These are phyloP conservation scores for Cariama cristata DNA, from an alignment of 2,113 vertebrate species.

Conservation along the genomic window DNA sequence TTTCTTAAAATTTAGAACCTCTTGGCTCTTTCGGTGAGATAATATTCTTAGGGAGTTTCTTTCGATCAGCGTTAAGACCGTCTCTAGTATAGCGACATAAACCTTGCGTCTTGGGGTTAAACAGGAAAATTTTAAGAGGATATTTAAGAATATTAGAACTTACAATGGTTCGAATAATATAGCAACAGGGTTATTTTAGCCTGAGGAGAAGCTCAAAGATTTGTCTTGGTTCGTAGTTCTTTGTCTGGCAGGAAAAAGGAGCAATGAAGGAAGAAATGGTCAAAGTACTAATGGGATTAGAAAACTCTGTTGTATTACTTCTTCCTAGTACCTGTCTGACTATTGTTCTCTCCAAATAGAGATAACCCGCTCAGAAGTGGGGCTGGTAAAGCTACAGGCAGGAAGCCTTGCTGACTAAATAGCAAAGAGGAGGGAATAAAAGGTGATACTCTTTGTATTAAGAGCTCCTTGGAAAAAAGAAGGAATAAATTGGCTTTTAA, in stretches of 20 bases:
- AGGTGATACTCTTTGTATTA: background rate
- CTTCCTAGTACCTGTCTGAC: background rate
- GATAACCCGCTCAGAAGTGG: background rate
- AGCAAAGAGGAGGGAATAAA: background rate
- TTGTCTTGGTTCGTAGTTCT: background rate
- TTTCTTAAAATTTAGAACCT: background rate
- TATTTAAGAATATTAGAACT: background rate
- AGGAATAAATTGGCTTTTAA: background rate
- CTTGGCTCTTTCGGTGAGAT: background rate
- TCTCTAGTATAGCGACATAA: background rate
- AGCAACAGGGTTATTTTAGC: background rate
- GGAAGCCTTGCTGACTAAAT: background rate
- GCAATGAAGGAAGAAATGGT: background rate
- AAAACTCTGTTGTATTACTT: background rate
- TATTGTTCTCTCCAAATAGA: background rate
- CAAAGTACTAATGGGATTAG: background rate
- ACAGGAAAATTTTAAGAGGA: background rate
- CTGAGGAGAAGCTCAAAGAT: background rate
- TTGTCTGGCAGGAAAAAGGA: background rate
- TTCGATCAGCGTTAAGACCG: background rate
- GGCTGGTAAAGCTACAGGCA: background rate
- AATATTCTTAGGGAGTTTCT: background rate
- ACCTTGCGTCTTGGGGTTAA: background rate
- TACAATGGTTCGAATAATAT: background rate
- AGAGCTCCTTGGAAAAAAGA: background rate